phyloP scores from a whole-genome alignment of 2,888 invertebrate species.

The Ormyrus rosae region DNA sequence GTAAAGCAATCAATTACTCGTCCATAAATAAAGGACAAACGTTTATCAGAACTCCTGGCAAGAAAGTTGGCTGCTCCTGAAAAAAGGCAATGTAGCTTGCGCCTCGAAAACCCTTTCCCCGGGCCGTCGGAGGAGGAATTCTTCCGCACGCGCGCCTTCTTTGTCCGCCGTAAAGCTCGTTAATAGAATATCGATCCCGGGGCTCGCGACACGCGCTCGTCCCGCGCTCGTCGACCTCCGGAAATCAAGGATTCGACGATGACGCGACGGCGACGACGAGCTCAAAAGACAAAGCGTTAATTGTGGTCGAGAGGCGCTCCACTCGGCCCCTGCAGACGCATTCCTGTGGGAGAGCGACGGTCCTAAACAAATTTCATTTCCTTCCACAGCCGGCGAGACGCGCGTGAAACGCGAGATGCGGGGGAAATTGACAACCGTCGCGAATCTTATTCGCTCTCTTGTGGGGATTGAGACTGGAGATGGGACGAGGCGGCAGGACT shows the following conservation, averaged over 20 bases:
- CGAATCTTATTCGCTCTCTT: too few species aligned
- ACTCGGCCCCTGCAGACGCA: too few species aligned
- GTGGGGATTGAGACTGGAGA: too few species aligned
- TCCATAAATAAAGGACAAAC: constrained; percentile 12
- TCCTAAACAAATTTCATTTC: constrained; percentile 52
- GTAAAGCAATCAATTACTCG: not conserved
- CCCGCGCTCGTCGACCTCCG: too few species aligned
- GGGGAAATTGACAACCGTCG: too few species aligned
- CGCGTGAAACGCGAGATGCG: too few species aligned
- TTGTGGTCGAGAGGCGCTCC: constrained; percentile 12
- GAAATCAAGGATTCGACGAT: constrained; percentile 8
- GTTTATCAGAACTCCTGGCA: constrained; percentile 1
- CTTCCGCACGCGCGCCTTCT: constrained; percentile 46
- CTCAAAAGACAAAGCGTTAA: constrained; percentile 46
- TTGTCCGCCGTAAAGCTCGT: constrained; percentile 48
- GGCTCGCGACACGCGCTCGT: not conserved
- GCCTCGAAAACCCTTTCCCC: not conserved
- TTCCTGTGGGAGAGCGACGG: not conserved
- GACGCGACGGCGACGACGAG: not conserved
- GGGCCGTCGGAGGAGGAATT: not conserved
- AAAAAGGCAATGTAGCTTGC: constrained; percentile 47
- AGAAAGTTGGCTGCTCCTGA: not conserved
- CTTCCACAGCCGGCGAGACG: not conserved
- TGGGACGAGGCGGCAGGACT: too few species aligned
- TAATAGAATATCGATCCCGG: constrained; percentile 53